Evolutionary conservation across 2,888 invertebrate genomes (phyloP).

Genomic region (Zonitis immaculata): DNA sequence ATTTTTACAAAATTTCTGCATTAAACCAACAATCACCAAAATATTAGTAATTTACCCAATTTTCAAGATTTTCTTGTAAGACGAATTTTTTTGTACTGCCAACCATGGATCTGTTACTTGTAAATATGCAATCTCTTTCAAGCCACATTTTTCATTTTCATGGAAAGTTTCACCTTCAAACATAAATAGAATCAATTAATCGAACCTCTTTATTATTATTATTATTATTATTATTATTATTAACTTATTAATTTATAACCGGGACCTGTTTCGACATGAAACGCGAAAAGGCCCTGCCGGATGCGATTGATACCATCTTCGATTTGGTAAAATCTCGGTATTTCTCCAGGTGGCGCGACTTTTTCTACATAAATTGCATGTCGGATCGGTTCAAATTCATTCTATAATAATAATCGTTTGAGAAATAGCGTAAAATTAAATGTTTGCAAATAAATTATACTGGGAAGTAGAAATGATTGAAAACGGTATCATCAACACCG

Average conservation of each 20-base stretch:
- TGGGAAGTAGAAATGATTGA: slow-evolving; percentile 63
- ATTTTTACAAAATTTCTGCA: not conserved
- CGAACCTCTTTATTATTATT: no score
- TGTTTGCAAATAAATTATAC: slow-evolving; percentile 45
- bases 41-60: slow-evolving; percentile 51
- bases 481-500: slow-evolving; percentile 65
- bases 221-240: no score
- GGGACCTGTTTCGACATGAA: slow-evolving; percentile 66
- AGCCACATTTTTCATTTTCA: slow-evolving; percentile 68
- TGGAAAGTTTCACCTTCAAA: slow-evolving; percentile 61
- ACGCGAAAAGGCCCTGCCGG: slow-evolving; percentile 62
- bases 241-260: slow-evolving; percentile 62
- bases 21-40: no score
- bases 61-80: slow-evolving; percentile 60
- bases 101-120: slow-evolving; percentile 62
- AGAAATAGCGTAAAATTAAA: no score
- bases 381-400: slow-evolving; percentile 60
- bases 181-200: no score
- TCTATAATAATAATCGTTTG: slow-evolving; percentile 46
- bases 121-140: slow-evolving; percentile 59
- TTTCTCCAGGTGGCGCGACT: slow-evolving; percentile 57
- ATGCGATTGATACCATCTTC: slow-evolving; percentile 60
- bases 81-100: slow-evolving; percentile 59
- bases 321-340: slow-evolving; percentile 55
- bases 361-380: slow-evolving; percentile 60